Evolutionary conservation across 1,140 invertebrate genomes (phyloP).

Genomic region (Pemphigus obesinymphae): DNA sequence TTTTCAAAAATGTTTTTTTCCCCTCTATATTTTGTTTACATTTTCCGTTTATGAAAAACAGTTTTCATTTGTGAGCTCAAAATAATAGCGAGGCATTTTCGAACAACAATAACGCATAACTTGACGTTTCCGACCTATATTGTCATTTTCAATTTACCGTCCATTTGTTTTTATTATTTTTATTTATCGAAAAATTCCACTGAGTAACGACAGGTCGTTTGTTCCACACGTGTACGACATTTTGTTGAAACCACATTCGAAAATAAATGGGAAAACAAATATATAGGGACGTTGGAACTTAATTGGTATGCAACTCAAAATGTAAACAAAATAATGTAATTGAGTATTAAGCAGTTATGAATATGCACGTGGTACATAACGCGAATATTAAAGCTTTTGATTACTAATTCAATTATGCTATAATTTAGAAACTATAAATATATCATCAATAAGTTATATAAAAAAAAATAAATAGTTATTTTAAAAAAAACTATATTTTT

Average conservation of each 20-base stretch:
- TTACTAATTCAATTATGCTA: no score
- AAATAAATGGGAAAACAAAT: not conserved
- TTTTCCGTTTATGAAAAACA: not conserved
- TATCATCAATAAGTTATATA: no score
- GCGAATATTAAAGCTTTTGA: not conserved
- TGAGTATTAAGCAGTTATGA: no score
- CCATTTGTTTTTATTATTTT: not conserved
- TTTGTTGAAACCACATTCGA: not conserved
- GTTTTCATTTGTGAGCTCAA: not conserved
- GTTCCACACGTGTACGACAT: not conserved
- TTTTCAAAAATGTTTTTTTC: no score
- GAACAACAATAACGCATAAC: not conserved
- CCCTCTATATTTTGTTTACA: no score
- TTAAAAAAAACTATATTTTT: no score
- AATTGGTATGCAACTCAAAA: not conserved
- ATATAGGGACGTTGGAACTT: not conserved
- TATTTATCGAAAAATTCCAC: not conserved
- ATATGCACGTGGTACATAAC: no score
- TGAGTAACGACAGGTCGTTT: not conserved
- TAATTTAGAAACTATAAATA: no score
- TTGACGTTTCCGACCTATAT: not conserved
- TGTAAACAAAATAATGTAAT: no score
- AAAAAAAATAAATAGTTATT: no score
- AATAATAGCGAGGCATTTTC: not conserved
- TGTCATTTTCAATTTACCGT: slow-evolving; percentile 1